Evolutionary conservation across 2,113 vertebrate species (phyloP), one percentile per base, ranked within the genome.

Genomic region (Ursus arctos): DNA sequence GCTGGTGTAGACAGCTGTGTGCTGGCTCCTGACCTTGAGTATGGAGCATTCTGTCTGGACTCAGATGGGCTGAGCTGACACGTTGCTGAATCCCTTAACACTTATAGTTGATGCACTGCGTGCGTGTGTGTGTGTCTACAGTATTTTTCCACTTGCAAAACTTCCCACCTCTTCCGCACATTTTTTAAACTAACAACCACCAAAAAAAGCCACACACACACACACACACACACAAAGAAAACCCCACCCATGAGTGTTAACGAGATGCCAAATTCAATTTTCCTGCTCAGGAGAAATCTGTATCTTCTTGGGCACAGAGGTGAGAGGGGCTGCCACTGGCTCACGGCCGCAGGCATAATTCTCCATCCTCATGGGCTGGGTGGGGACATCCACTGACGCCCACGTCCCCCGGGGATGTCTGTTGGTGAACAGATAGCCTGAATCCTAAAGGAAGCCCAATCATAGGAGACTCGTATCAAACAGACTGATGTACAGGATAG

Each of bases 211-310:
- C 33, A n/a, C 59, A 31, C 2, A 28, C 33, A 19, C 18, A n/a
- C 10, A 24, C 0, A 43, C 26, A n/a, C 10, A 24, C 0, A 43
- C 26, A n/a, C 43, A 5, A 4, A 24, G 19, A n/a, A 18, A n/a
- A 16, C 1, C 26, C 21, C 24, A 31, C 15, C 61, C 12, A 4
- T 33, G 67, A 76, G 55, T 65, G 72, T 33, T 65, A 63, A 55
- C 15, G 65, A 79, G 28, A 80, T 49, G 81, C 40, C 71, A 72
- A n/a, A 36, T 24, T 36, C 72, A 31, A 24, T 55, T 63, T 33
- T 36, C 33, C 72, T 72, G 81, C 65, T 84, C 18, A 4, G 10
- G 59, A 69, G 57, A 82, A 36, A n/a, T 31, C 24, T 53, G 59
- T 40, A 51, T 79, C 86, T 61, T n/a, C 86, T 43, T 15, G n/a